Evolutionary conservation across 2,888 invertebrate species (phyloP).

Genomic region (Apamea monoglypha): DNA sequence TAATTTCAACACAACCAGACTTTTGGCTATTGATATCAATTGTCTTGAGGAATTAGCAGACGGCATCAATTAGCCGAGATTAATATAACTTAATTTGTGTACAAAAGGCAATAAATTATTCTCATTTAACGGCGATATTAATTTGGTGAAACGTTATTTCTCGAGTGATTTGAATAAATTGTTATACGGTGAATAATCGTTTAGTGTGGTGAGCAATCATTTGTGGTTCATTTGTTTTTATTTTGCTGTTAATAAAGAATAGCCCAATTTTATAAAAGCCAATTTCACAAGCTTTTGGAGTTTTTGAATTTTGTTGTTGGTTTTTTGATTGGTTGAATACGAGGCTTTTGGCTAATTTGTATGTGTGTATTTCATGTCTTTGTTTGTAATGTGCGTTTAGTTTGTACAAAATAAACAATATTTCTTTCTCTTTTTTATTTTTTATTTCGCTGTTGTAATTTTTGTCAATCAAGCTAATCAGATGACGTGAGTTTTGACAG

Average conservation of each 20-base stretch:
- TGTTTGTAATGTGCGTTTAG: too few species aligned
- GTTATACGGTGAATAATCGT: slow-evolving; percentile 13
- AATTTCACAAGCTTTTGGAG: too few species aligned
- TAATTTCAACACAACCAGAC: slow-evolving; percentile 46
- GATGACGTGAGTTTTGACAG: too few species aligned
- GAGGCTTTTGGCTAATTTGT: too few species aligned
- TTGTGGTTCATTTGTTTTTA: slow-evolving; percentile 17
- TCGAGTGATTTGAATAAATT: slow-evolving; percentile 48
- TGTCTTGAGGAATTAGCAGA: slow-evolving; percentile 47
- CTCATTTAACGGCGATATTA: slow-evolving; percentile 38
- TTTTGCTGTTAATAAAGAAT: slow-evolving; percentile 1
- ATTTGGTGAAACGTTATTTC: slow-evolving; percentile 45
- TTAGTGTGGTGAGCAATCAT: slow-evolving; percentile 1
- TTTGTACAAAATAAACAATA: too few species aligned
- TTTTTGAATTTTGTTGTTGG: too few species aligned
- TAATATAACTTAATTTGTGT: slow-evolving; percentile 59
- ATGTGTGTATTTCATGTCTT: too few species aligned
- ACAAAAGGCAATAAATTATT: slow-evolving; percentile 60
- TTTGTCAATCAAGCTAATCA: neutral
- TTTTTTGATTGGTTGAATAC: too few species aligned
- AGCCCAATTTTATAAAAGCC: neutral
- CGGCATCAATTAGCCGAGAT: slow-evolving; percentile 53
- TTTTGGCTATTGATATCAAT: slow-evolving; percentile 60
- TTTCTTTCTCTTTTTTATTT: too few species aligned
- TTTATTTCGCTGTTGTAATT: neutral